Percentiles rank a stretch among this genome's conserved stretches.
phyloP scores from a whole-genome alignment of 1,140 invertebrate genomes.

The Macrobrachium nipponense region DNA sequence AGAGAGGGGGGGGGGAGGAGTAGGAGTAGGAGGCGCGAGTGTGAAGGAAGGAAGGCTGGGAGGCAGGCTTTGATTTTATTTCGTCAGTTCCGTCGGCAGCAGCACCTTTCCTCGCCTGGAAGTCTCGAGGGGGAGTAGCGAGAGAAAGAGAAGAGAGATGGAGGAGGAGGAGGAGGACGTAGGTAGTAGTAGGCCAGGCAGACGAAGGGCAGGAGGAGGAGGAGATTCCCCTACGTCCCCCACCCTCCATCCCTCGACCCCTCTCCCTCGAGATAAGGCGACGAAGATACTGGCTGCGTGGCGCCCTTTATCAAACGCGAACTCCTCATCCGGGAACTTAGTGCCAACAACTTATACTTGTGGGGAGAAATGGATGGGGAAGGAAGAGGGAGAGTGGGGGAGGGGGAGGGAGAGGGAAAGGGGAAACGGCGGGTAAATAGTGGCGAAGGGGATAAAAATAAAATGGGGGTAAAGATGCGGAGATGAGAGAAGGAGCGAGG shows the following conservation, averaged over 20 bases:
- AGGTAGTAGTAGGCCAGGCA: background rate
- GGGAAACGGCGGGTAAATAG: background rate
- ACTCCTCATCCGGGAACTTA: too few relatives aligned
- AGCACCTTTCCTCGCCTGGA: background rate
- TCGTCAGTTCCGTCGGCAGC: background rate
- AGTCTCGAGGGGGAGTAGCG: slow-evolving; percentile 4
- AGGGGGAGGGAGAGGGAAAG: background rate
- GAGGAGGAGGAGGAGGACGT: background rate
- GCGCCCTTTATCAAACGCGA: too few relatives aligned
- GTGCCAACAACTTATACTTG: background rate
- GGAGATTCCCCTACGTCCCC: background rate
- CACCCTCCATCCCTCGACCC: too few relatives aligned
- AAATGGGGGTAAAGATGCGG: background rate
- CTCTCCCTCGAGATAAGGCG: too few relatives aligned
- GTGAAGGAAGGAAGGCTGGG: background rate
- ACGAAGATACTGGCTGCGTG: too few relatives aligned
- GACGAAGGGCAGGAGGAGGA: background rate
- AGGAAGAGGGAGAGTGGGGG: background rate
- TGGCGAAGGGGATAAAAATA: background rate
- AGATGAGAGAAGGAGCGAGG: background rate
- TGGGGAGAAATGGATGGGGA: background rate
- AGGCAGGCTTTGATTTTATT: background rate
- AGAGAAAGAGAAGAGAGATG: background rate
- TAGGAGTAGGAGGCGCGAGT: background rate
- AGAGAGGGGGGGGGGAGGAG: background rate